Conservation (phyloP, 2,113 vertebrate species). For the Sceloporus tristichus region DNA sequence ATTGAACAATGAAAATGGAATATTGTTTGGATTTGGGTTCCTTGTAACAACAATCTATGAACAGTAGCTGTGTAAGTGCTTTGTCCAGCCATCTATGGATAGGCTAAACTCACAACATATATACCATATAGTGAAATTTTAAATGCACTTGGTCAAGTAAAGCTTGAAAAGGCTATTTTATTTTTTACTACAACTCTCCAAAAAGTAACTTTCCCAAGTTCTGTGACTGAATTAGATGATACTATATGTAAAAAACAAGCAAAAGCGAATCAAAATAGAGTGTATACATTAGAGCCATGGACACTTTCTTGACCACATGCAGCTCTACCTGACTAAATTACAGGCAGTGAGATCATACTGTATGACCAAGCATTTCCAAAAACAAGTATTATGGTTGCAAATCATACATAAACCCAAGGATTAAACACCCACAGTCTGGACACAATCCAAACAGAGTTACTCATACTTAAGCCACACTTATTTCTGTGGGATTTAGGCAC, state of each 20-base stretch:
- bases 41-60: conserved; percentile 2
- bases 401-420: not conserved
- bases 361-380: not conserved
- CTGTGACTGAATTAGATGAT: too few relatives aligned
- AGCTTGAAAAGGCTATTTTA: too few relatives aligned
- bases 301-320: not conserved
- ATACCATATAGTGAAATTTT: too few relatives aligned
- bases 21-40: not conserved
- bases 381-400: not conserved
- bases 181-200: too few relatives aligned
- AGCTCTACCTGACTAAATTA: not conserved
- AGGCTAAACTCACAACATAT: too few relatives aligned
- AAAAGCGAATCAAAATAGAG: not conserved
- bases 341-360: not conserved
- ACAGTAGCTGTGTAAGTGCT: not conserved
- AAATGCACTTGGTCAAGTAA: too few relatives aligned
- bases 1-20: not conserved
- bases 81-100: not conserved
- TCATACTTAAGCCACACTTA: not conserved
- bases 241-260: too few relatives aligned
- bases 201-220: too few relatives aligned
- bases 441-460: not conserved
- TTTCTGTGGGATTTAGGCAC: not conserved
- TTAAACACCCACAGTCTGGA: not conserved
- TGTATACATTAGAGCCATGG: not conserved